Evolutionary conservation across 2,888 invertebrate species (phyloP).

Genomic region (Apomyelois bistriatella): DNA sequence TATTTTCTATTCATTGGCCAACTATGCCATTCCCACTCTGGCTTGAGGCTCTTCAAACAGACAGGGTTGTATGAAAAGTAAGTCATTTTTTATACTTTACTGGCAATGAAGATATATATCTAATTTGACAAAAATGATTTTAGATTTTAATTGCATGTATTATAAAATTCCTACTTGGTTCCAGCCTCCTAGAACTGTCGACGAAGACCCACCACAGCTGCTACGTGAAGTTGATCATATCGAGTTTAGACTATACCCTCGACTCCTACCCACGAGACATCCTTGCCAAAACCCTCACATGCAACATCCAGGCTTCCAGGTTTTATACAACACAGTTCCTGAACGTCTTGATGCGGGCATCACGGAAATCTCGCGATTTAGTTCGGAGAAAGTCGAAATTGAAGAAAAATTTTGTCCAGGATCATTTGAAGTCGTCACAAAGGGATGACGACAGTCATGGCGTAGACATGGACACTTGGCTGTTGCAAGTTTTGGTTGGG

Average conservation of each 20-base stretch:
- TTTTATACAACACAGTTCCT: slow-evolving; percentile 96
- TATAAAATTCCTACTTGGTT: slow-evolving; percentile 26
- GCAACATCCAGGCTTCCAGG: slow-evolving; percentile 77
- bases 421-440: slow-evolving; percentile 44
- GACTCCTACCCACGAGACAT: slow-evolving; percentile 86
- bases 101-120: too few relatives aligned
- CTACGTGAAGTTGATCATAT: slow-evolving; percentile 95
- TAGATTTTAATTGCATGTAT: slow-evolving; percentile 4
- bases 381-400: slow-evolving; percentile 64
- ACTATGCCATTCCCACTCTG: slow-evolving; percentile 85
- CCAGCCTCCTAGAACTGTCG: slow-evolving; percentile 88
- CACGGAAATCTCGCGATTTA: slow-evolving; percentile 67
- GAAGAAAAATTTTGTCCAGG: slow-evolving; percentile 54
- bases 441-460: slow-evolving; percentile 42
- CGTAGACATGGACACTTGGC: slow-evolving; percentile 90
- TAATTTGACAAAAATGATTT: too few relatives aligned
- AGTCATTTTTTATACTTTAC: slow-evolving; percentile 55
- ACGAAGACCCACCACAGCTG: slow-evolving; percentile 92
- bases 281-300: slow-evolving; percentile 79
- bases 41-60: slow-evolving; percentile 85
- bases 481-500: slow-evolving; percentile 89
- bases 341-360: slow-evolving; percentile 90
- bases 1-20: slow-evolving; percentile 97
- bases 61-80: slow-evolving; percentile 88
- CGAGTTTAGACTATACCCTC: slow-evolving; percentile 92